phyloP scores from a whole-genome alignment of 1,140 invertebrate genomes.

The Antheraea pernyi region DNA sequence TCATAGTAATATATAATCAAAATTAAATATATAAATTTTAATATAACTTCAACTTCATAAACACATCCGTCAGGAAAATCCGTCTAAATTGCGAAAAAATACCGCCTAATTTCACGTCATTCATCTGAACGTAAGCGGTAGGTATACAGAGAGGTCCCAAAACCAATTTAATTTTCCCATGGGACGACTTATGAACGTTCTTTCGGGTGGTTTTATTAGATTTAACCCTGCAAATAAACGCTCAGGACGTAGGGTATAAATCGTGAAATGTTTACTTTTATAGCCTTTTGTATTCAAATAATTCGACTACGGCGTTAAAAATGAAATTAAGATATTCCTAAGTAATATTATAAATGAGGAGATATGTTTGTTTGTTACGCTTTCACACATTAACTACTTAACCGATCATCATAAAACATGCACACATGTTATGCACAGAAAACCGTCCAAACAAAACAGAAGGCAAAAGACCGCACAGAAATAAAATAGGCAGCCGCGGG shows the following conservation, averaged over 20 bases:
- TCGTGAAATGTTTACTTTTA: background rate
- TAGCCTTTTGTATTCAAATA: background rate
- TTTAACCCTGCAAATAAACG: slow-evolving; percentile 3
- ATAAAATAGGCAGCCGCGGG: too few species aligned
- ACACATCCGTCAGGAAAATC: background rate
- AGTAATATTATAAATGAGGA: too few species aligned
- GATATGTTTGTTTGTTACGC: too few species aligned
- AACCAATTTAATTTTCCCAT: slow-evolving; percentile 3
- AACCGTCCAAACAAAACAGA: too few species aligned
- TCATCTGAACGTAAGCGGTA: background rate
- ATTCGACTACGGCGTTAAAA: background rate
- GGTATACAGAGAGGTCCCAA: background rate
- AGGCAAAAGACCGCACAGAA: too few species aligned
- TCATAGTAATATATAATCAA: too few species aligned
- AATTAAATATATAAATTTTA: too few species aligned
- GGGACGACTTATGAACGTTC: slow-evolving; percentile 3
- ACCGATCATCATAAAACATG: too few species aligned
- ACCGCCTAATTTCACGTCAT: background rate
- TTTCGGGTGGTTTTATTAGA: background rate
- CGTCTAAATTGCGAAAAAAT: background rate
- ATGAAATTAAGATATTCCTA: too few species aligned
- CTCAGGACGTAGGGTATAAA: background rate
- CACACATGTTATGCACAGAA: too few species aligned
- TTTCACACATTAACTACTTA: too few species aligned
- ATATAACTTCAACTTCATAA: too few species aligned